phyloP scores from a whole-genome alignment of 2,888 invertebrate genomes.

The Napeogenes sylphis region DNA sequence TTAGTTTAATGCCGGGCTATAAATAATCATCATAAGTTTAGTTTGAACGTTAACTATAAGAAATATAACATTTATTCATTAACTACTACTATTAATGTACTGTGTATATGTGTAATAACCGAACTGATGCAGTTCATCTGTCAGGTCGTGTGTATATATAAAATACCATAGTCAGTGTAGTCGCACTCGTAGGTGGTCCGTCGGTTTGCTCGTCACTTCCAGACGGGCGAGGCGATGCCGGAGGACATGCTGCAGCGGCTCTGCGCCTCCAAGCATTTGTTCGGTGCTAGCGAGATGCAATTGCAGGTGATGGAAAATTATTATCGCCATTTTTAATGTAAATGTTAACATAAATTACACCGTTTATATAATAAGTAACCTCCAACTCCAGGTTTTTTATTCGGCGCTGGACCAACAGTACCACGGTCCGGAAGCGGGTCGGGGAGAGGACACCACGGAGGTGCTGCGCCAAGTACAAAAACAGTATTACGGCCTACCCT shows the following conservation, averaged over 20 bases:
- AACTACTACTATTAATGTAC: no score
- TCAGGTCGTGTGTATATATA: no score
- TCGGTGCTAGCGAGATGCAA: conserved; percentile 92
- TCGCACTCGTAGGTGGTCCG: conserved; percentile 80
- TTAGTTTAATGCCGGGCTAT: no score
- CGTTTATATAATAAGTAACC: no score
- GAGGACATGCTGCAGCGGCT: conserved; percentile 87
- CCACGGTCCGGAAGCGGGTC: conserved; percentile 81
- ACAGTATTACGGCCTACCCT: conserved; percentile 90
- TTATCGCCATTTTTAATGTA: neutral
- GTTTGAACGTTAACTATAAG: no score
- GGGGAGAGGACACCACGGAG: conserved; percentile 80
- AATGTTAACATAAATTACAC: neutral
- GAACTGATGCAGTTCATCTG: no score
- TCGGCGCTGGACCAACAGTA: conserved; percentile 94
- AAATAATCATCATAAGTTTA: no score
- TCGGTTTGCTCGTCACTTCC: conserved; percentile 93
- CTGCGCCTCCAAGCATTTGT: conserved; percentile 90
- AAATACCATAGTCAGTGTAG: no score
- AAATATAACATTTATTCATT: no score
- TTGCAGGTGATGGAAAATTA: conserved; percentile 78
- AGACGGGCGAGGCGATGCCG: conserved; percentile 87
- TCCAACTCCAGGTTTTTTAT: conserved; percentile 84
- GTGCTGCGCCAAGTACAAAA: conserved; percentile 86
- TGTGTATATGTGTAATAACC: no score